Percentiles rank a stretch among this genome's conserved stretches.
These are phyloP conservation scores for Hemibagrus wyckioides DNA, from an alignment of 2,113 vertebrate species.

Conservation along the genomic window DNA sequence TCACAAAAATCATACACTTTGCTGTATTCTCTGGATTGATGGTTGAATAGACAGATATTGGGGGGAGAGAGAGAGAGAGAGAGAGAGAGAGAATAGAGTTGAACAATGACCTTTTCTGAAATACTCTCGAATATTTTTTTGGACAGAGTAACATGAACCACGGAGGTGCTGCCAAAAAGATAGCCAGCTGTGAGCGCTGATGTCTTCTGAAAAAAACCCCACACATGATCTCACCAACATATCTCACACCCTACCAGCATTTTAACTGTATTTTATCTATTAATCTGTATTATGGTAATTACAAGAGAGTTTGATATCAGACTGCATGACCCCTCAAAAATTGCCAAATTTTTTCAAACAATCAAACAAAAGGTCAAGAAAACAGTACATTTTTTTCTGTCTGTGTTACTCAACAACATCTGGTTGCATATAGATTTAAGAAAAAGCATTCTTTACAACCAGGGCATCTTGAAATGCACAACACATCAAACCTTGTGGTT, in stretches of 20 bases:
- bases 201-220: not conserved
- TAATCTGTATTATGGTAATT: not conserved
- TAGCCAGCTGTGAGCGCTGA: not conserved
- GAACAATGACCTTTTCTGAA: conserved; percentile 32
- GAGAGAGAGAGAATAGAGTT: conserved; percentile 27
- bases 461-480: not conserved
- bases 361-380: not conserved
- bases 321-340: not conserved
- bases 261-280: not conserved
- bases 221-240: not conserved
- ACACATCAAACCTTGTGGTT: not conserved
- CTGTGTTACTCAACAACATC: not conserved
- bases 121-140: not conserved
- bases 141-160: not conserved
- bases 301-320: not conserved
- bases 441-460: not conserved
- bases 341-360: not conserved
- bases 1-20: no score
- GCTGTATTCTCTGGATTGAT: not conserved
- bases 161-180: not conserved
- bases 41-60: not conserved
- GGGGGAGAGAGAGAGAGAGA: not conserved
- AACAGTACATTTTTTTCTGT: not conserved
- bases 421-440: not conserved
- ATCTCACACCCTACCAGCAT: not conserved